Evolutionary conservation across 2,797 vertebrate species (phyloP).

Genomic region (Ptychadena robeensis): DNA sequence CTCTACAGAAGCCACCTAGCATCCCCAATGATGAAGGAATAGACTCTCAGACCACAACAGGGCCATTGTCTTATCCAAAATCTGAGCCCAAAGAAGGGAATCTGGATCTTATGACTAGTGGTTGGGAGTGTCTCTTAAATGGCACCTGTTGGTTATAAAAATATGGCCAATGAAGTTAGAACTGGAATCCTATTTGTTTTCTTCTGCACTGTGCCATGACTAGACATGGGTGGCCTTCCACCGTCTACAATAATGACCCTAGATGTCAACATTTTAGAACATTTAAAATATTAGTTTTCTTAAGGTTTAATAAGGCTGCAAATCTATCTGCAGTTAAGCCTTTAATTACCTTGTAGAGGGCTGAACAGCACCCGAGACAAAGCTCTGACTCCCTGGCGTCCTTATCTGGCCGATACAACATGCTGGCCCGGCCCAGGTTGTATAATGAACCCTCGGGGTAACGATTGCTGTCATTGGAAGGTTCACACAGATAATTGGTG

Average conservation of each 20-base stretch:
- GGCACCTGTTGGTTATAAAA: slow-evolving; percentile 1
- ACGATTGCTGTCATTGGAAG: slow-evolving; percentile 20
- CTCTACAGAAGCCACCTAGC: too few species aligned
- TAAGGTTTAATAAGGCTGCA: slow-evolving; percentile 47
- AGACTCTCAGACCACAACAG: too few species aligned
- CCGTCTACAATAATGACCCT: neutral
- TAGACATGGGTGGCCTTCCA: slow-evolving; percentile 19
- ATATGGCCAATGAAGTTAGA: neutral
- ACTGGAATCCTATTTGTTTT: neutral
- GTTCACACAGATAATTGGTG: neutral
- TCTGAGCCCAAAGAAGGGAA: neutral
- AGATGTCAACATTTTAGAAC: slow-evolving; percentile 1
- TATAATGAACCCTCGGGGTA: slow-evolving; percentile 4
- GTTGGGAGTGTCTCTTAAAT: neutral
- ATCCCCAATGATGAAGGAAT: too few species aligned
- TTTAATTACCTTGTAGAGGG: slow-evolving; percentile 36
- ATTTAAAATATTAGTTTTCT: slow-evolving; percentile 34
- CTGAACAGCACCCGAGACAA: slow-evolving; percentile 29
- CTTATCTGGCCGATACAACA: slow-evolving; percentile 34
- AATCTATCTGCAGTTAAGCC: slow-evolving; percentile 43
- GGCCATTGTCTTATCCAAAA: too few species aligned
- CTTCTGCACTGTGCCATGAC: neutral
- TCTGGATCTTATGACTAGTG: neutral
- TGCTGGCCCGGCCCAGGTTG: slow-evolving; percentile 20
- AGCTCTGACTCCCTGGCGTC: slow-evolving; percentile 5